Evolutionary conservation across 1,140 invertebrate genomes (phyloP).

Genomic region (Aphaenogaster floridana): DNA sequence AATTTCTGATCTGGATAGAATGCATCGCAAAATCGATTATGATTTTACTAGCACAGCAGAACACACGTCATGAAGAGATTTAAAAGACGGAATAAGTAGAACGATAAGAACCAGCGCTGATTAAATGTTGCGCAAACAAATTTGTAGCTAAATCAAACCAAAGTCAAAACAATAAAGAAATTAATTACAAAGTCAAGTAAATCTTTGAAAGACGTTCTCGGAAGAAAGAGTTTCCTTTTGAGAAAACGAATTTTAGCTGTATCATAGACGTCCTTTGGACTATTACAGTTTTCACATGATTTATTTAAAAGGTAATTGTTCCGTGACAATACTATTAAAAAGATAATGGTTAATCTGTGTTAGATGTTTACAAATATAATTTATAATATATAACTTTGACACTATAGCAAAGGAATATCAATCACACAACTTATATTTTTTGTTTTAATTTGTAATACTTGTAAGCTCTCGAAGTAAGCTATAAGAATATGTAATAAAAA

Average conservation of each 20-base stretch:
- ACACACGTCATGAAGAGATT: not conserved
- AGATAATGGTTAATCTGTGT: too few species aligned
- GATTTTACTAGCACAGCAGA: not conserved
- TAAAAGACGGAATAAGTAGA: not conserved
- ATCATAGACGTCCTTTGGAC: constrained; percentile 1
- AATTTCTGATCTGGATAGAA: constrained; percentile 84
- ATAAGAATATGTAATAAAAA: too few species aligned
- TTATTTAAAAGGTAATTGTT: too few species aligned
- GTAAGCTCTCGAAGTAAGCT: too few species aligned
- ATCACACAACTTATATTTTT: too few species aligned
- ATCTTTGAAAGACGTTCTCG: not conserved
- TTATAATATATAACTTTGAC: too few species aligned
- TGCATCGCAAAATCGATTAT: not conserved
- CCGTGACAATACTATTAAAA: too few species aligned
- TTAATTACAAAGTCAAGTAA: not conserved
- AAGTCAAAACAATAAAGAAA: constrained; percentile 5
- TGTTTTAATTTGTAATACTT: too few species aligned
- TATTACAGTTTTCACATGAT: not conserved
- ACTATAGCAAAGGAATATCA: too few species aligned
- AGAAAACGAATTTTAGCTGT: not conserved
- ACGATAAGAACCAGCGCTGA: not conserved
- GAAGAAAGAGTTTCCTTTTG: not conserved
- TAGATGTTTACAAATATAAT: too few species aligned
- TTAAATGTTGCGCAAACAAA: not conserved
- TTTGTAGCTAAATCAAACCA: not conserved